Evolutionary conservation across 2,113 vertebrate genomes (phyloP).

Genomic region (Pterocles orientalis): DNA sequence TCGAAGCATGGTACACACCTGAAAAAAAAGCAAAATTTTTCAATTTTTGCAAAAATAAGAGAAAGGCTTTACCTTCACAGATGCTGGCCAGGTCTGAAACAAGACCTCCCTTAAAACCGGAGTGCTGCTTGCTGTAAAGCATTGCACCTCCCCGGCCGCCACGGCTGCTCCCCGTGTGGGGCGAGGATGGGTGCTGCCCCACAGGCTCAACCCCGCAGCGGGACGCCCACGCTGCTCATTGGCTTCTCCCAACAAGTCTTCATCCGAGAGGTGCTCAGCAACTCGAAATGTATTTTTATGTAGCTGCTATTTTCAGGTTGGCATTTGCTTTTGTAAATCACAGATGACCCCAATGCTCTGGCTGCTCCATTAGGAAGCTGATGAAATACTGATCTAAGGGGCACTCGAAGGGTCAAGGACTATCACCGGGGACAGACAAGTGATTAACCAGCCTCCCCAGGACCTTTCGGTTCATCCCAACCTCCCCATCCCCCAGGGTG

Average conservation of each 20-base stretch:
- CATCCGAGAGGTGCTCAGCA: not conserved
- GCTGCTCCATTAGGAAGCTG: not conserved
- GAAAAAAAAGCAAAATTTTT: not conserved
- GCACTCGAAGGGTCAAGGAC: not conserved
- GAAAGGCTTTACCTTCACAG: not conserved
- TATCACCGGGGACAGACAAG: not conserved
- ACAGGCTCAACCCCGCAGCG: rapidly evolving
- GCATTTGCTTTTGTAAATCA: not conserved
- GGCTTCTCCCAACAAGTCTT: not conserved
- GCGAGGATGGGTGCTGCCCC: not conserved
- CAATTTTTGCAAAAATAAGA: not conserved
- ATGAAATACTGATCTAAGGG: not conserved
- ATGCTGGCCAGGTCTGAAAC: not conserved
- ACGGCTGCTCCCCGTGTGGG: not conserved
- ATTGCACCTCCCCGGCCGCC: rapidly evolving
- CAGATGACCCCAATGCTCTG: not conserved
- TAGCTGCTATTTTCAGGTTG: not conserved
- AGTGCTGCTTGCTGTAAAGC: not conserved
- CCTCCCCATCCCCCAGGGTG: too few species aligned
- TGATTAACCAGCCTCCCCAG: not conserved
- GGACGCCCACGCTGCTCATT: not conserved
- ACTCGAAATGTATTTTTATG: not conserved
- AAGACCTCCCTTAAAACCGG: not conserved
- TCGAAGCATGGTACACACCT: not conserved
- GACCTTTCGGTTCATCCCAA: not conserved